phyloP scores from a whole-genome alignment of 2,888 invertebrate species.

The Euspilapteryx auroguttella region DNA sequence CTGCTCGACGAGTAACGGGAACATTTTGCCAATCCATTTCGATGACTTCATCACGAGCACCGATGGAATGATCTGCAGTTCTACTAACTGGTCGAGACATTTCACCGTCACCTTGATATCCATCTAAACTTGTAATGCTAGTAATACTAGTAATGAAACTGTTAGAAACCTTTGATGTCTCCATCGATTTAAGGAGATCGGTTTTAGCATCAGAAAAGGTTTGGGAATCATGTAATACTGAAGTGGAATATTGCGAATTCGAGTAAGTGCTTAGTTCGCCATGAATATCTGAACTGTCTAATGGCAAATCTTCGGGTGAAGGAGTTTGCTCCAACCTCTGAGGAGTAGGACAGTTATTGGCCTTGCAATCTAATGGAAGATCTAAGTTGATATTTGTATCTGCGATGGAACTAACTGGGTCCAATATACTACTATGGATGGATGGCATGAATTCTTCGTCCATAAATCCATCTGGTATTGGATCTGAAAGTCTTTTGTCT shows the following conservation, averaged over 20 bases:
- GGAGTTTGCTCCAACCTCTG: conserved; percentile 76
- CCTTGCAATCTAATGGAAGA: conserved; percentile 50
- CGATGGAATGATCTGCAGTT: conserved; percentile 74
- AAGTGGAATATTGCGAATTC: conserved; percentile 43
- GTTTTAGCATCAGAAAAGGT: conserved; percentile 61
- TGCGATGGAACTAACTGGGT: conserved; percentile 56
- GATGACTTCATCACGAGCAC: conserved; percentile 49
- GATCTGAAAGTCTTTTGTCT: neutral
- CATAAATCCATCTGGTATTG: conserved; percentile 19
- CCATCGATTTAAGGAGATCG: conserved; percentile 63
- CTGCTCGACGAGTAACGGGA: conserved; percentile 68
- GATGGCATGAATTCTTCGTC: conserved; percentile 68
- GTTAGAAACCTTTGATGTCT: conserved; percentile 67
- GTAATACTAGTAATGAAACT: conserved; percentile 86
- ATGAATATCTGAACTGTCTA: conserved; percentile 71
- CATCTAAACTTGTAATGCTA: conserved; percentile 90
- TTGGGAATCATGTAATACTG: conserved; percentile 55
- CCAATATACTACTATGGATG: conserved; percentile 61
- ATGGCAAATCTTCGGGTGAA: conserved; percentile 81
- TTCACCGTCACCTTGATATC: conserved; percentile 91
- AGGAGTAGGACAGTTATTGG: conserved; percentile 27
- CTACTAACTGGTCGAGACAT: conserved; percentile 86
- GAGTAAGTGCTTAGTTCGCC: conserved; percentile 59
- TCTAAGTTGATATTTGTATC: conserved; percentile 58
- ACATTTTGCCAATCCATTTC: conserved; percentile 63